These are phyloP conservation scores for Cabera pusaria DNA, from an alignment of 2,888 invertebrate species.

Conservation along the genomic window DNA sequence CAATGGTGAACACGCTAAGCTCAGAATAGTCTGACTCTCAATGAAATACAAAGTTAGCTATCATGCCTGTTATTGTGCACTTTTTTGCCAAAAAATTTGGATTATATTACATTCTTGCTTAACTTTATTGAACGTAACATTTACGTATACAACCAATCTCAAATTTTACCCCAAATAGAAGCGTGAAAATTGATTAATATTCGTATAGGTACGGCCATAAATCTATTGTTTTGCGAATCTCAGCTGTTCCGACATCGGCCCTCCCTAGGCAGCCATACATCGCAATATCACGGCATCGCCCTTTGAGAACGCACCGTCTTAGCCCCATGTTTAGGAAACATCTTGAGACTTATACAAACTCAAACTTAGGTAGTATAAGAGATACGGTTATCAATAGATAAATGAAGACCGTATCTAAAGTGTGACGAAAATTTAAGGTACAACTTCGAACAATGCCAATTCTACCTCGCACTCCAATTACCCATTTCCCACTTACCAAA, in stretches of 20 bases:
- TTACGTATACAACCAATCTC: no score
- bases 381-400: no score
- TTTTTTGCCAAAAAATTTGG: no score
- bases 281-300: conserved; percentile 61
- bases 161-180: no score
- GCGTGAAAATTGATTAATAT: conserved; percentile 60
- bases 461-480: conserved; percentile 22
- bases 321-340: conserved; percentile 22
- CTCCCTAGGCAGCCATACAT: conserved; percentile 77
- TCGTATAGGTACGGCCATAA: conserved; percentile 64
- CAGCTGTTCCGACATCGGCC: conserved; percentile 53
- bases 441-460: conserved; percentile 18
- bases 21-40: no score
- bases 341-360: conserved; percentile 20
- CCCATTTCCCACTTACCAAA: conserved; percentile 36
- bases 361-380: no score
- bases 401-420: no score
- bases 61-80: no score
- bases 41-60: no score
- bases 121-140: no score
- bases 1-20: no score
- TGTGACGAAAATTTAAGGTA: conserved; percentile 5
- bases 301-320: conserved; percentile 50
- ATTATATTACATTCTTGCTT: no score
- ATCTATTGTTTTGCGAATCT: conserved; percentile 72